These are phyloP conservation scores for Beris morrisii DNA, from an alignment of 2,888 invertebrate species.

Conservation along the genomic window DNA sequence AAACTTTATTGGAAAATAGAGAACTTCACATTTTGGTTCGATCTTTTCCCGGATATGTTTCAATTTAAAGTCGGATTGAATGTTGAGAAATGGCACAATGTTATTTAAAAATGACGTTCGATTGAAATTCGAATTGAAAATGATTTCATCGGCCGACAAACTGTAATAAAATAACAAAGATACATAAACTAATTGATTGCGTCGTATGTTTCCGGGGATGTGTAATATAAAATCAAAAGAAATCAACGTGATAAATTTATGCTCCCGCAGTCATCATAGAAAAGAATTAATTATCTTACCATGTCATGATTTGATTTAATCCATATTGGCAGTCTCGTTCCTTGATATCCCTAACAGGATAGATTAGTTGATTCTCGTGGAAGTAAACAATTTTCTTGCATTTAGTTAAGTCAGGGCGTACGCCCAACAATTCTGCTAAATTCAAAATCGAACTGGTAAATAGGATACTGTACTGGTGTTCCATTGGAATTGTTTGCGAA, in stretches of 20 bases:
- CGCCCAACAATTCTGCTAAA: constrained; percentile 68
- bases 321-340: constrained; percentile 75
- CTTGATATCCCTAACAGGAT: constrained; percentile 67
- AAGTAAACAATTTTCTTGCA: constrained; percentile 71
- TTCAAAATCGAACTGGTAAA: constrained; percentile 72
- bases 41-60: constrained; percentile 61
- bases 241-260: too few relatives aligned
- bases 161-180: constrained; percentile 50
- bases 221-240: too few relatives aligned
- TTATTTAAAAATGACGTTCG: constrained; percentile 66
- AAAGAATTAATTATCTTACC: constrained; percentile 54
- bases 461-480: constrained; percentile 60
- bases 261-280: too few relatives aligned
- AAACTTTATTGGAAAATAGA: constrained; percentile 65
- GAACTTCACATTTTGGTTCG: constrained; percentile 62
- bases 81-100: constrained; percentile 63
- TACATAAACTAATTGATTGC: neutral
- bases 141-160: constrained; percentile 66
- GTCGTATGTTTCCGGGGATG: too few relatives aligned
- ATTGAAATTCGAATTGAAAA: constrained; percentile 75
- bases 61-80: constrained; percentile 67
- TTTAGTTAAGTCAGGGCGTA: constrained; percentile 64
- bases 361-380: constrained; percentile 76
- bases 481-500: constrained; percentile 61
- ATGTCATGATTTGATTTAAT: constrained; percentile 72